phyloP scores from a whole-genome alignment of 2,888 invertebrate genomes.

The Drosophila ezoana region DNA sequence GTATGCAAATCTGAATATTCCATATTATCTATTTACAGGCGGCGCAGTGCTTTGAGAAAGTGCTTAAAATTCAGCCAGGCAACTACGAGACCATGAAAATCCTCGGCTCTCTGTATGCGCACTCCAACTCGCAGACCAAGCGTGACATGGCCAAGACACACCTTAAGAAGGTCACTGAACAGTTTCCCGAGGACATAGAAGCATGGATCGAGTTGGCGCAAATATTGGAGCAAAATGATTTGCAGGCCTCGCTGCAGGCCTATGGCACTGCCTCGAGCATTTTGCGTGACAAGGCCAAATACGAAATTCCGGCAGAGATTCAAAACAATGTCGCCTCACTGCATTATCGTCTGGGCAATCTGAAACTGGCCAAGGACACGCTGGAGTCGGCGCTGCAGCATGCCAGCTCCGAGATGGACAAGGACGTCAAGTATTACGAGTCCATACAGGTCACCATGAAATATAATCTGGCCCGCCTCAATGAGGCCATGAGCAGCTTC shows the following conservation, averaged over 20 bases:
- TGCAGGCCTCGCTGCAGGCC: slow-evolving; percentile 94
- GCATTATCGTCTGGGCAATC: slow-evolving; percentile 94
- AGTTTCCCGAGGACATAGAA: slow-evolving; percentile 99
- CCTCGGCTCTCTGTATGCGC: slow-evolving; percentile 97
- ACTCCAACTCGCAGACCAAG: slow-evolving; percentile 94
- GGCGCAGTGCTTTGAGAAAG: slow-evolving; percentile 99
- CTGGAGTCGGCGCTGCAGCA: slow-evolving; percentile 94
- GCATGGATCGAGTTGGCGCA: slow-evolving; percentile 99
- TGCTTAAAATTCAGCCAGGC: slow-evolving; percentile 97
- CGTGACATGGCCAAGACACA: slow-evolving; percentile 97
- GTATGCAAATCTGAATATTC: neutral
- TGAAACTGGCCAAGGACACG: slow-evolving; percentile 93
- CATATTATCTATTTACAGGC: slow-evolving; percentile 87
- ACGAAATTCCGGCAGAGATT: slow-evolving; percentile 98
- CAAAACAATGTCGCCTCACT: slow-evolving; percentile 98
- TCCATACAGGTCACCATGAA: slow-evolving; percentile 98
- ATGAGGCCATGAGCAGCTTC: slow-evolving; percentile 96
- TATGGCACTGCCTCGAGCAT: slow-evolving; percentile 97
- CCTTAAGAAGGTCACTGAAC: slow-evolving; percentile 97
- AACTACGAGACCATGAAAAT: slow-evolving; percentile 99
- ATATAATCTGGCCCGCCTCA: slow-evolving; percentile 97
- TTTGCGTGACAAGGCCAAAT: slow-evolving; percentile 95
- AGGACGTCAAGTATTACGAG: slow-evolving; percentile 97
- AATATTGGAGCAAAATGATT: slow-evolving; percentile 97
- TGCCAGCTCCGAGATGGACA: slow-evolving; percentile 92